Conservation (phyloP, 2,113 vertebrate genomes). For the Bubo scandiacus region DNA sequence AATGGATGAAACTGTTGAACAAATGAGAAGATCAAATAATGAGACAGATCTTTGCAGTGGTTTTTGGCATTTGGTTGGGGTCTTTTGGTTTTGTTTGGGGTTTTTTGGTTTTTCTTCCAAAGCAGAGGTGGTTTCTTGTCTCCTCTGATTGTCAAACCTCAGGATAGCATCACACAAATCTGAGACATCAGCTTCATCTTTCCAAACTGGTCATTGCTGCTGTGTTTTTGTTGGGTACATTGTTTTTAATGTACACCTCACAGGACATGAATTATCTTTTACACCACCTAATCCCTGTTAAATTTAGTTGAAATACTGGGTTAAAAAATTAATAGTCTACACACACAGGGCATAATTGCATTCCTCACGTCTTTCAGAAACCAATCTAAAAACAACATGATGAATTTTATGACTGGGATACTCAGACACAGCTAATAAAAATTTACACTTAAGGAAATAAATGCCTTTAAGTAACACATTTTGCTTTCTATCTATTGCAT, state of each 20-base stretch:
- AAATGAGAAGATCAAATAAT: neutral
- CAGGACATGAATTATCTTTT: neutral
- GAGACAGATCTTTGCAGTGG: neutral
- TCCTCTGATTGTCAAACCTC: neutral
- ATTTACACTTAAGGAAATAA: neutral
- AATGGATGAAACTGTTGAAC: neutral
- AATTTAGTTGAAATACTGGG: neutral
- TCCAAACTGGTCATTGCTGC: neutral
- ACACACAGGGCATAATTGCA: neutral
- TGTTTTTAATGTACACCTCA: neutral
- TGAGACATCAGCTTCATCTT: neutral
- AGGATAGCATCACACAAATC: neutral
- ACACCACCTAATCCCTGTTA: neutral
- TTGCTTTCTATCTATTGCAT: neutral
- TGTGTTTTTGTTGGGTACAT: accelerated
- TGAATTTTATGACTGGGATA: neutral
- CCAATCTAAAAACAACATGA: neutral
- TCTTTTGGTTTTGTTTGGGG: neutral
- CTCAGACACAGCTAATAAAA: neutral
- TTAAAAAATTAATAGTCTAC: neutral
- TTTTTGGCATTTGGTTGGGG: accelerated
- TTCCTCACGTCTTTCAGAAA: neutral
- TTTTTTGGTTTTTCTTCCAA: neutral
- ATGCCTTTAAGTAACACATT: neutral
- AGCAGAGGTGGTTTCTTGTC: neutral